Evolutionary conservation across 1,140 invertebrate species (phyloP).

Genomic region (Nixonia krombeini): DNA sequence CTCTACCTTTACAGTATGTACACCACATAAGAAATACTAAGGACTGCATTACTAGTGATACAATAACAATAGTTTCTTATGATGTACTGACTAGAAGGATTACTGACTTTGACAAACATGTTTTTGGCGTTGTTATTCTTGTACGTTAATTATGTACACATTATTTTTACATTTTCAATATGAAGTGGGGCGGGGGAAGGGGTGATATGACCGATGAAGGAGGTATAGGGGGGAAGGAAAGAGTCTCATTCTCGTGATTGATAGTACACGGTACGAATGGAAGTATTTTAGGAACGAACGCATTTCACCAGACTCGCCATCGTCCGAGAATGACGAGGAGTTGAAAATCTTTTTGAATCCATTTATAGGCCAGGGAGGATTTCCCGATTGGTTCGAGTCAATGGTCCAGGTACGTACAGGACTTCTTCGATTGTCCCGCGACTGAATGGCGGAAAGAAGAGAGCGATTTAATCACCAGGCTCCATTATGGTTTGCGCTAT

Average conservation of each 20-base stretch:
- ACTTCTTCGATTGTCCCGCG: slow-evolving; percentile 47
- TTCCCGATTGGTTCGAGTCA: slow-evolving; percentile 55
- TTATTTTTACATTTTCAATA: slow-evolving; percentile 10
- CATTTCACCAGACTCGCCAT: slow-evolving; percentile 25
- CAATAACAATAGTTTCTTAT: slow-evolving; percentile 86
- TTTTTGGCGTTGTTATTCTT: slow-evolving; percentile 86
- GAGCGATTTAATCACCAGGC: slow-evolving; percentile 56
- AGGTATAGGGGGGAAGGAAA: too few relatives aligned
- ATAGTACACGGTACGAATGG: slow-evolving; percentile 2
- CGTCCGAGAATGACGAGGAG: slow-evolving; percentile 49
- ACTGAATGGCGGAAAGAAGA: slow-evolving; percentile 47
- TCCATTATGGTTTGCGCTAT: slow-evolving; percentile 50
- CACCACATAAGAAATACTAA: slow-evolving; percentile 76
- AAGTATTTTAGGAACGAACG: slow-evolving; percentile 6
- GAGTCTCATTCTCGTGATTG: slow-evolving; percentile 9
- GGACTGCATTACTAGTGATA: slow-evolving; percentile 75
- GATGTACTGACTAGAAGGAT: slow-evolving; percentile 80
- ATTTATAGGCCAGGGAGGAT: slow-evolving; percentile 25
- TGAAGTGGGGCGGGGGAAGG: too few relatives aligned
- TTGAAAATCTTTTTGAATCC: slow-evolving; percentile 46
- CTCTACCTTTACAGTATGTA: slow-evolving; percentile 75
- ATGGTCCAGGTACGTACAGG: slow-evolving; percentile 40
- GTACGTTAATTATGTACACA: slow-evolving; percentile 69
- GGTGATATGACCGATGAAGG: too few relatives aligned
- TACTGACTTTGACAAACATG: slow-evolving; percentile 74